phyloP scores from a whole-genome alignment of 30 jellyfish, hydroid and myxozoan species.

The Cassiopea xamachana region DNA sequence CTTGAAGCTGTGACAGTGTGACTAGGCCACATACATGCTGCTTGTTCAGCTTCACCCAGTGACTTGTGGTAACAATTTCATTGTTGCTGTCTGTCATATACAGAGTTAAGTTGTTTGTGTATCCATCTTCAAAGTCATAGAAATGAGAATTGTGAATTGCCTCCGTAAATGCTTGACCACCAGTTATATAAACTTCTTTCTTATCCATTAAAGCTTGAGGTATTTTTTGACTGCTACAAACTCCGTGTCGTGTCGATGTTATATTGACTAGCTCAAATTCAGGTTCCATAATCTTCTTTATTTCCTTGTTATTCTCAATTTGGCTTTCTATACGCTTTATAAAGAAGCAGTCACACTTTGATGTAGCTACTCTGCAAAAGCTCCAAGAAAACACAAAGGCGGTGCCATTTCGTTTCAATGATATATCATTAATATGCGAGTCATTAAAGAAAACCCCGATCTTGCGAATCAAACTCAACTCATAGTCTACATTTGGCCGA shows the following conservation, averaged over 20 bases:
- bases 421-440: constrained; percentile 43
- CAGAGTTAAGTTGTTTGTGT: constrained; percentile 75
- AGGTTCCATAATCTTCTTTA: constrained; percentile 40
- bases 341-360: constrained; percentile 51
- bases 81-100: constrained; percentile 9
- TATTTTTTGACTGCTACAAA: constrained; percentile 35
- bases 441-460: constrained; percentile 66
- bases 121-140: constrained; percentile 92
- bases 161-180: constrained; percentile 59
- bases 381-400: constrained; percentile 67
- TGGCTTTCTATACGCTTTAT: constrained; percentile 33
- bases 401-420: constrained; percentile 32
- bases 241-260: constrained; percentile 40
- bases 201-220: constrained; percentile 51
- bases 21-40: constrained; percentile 69
- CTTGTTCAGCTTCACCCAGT: constrained; percentile 35
- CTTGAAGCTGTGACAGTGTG: constrained; percentile 34
- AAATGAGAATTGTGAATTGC: constrained; percentile 46
- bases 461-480: constrained; percentile 42
- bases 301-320: constrained; percentile 9
- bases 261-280: constrained; percentile 34
- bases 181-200: constrained; percentile 6
- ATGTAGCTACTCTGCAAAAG: constrained; percentile 53
- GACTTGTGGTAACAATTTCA: constrained; percentile 14
- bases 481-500: constrained; percentile 46